phyloP scores from a whole-genome alignment of 2,113 vertebrate genomes.

The Etia nguti region DNA sequence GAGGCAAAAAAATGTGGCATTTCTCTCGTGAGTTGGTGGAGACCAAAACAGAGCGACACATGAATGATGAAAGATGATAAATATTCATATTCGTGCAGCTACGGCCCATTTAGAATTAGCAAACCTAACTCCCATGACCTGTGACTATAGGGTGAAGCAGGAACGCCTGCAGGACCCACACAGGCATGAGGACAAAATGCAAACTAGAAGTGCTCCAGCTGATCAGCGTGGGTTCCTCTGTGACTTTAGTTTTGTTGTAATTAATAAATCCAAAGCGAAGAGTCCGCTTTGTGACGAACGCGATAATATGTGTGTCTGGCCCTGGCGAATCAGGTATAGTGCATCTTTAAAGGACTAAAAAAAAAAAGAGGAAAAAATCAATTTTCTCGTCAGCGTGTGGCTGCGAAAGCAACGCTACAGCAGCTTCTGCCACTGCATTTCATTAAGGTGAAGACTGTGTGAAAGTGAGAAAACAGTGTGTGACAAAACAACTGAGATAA shows the following conservation, averaged over 20 bases:
- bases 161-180: not conserved
- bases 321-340: not conserved
- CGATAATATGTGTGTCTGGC: not conserved
- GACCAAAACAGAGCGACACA: not conserved
- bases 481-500: conserved; percentile 1
- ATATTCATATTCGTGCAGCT: not conserved
- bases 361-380: not conserved
- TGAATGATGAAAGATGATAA: not conserved
- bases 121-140: not conserved
- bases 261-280: not conserved
- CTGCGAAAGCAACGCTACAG: not conserved
- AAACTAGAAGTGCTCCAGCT: not conserved
- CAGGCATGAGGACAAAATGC: not conserved
- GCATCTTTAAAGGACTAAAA: not conserved
- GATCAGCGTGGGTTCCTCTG: not conserved
- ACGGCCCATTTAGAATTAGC: not conserved
- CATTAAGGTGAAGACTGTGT: conserved; percentile 3
- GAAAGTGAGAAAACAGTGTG: conserved; percentile 5
- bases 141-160: not conserved
- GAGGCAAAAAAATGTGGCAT: not conserved
- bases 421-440: not conserved
- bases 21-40: not conserved
- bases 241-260: not conserved
- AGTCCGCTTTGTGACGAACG: not conserved
- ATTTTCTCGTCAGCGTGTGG: not conserved